A percentile compares a stretch with the other conserved stretches of the same genome.
Conservation (phyloP, 1,140 invertebrate genomes). For the Zaprionus davidi region DNA sequence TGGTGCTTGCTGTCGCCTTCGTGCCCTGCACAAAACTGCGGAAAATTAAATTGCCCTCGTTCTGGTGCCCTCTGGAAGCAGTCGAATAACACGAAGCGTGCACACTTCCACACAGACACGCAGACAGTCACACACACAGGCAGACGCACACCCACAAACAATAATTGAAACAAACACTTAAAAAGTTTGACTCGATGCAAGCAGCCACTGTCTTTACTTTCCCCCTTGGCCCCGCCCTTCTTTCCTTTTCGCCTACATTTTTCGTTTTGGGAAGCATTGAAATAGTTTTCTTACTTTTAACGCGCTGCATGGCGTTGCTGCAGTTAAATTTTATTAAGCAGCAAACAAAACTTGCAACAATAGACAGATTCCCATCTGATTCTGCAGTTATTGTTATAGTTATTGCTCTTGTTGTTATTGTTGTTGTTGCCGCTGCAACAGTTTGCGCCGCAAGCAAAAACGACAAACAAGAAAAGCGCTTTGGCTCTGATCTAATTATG, state of each 20-base stretch:
- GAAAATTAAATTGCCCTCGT: slow-evolving; percentile 77
- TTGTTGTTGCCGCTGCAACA: slow-evolving; percentile 32
- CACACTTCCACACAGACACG: slow-evolving; percentile 7
- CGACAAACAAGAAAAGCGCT: slow-evolving; percentile 10
- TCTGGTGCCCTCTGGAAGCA: slow-evolving; percentile 21
- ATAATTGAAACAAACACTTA: slow-evolving; percentile 83
- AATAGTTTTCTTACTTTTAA: slow-evolving; percentile 66
- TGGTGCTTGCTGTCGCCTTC: slow-evolving; percentile 27
- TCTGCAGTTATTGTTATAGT: slow-evolving; percentile 13
- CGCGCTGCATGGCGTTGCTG: slow-evolving; percentile 44
- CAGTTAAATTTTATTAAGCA: slow-evolving; percentile 71
- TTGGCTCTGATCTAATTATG: slow-evolving; percentile 52
- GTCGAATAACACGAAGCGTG: slow-evolving; percentile 30
- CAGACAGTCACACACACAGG: slow-evolving; percentile 16
- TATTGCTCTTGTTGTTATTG: slow-evolving; percentile 6
- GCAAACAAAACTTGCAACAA: slow-evolving; percentile 52
- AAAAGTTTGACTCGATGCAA: slow-evolving; percentile 64
- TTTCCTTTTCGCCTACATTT: slow-evolving; percentile 20
- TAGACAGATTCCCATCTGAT: slow-evolving; percentile 48
- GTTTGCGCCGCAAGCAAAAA: background rate
- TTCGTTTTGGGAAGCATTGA: slow-evolving; percentile 30
- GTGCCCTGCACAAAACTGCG: slow-evolving; percentile 61
- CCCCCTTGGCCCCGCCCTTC: background rate
- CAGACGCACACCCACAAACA: slow-evolving; percentile 67
- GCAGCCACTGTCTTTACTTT: slow-evolving; percentile 28